Conservation (phyloP, 1,140 invertebrate genomes). For the Calliopsis andreniformis region DNA sequence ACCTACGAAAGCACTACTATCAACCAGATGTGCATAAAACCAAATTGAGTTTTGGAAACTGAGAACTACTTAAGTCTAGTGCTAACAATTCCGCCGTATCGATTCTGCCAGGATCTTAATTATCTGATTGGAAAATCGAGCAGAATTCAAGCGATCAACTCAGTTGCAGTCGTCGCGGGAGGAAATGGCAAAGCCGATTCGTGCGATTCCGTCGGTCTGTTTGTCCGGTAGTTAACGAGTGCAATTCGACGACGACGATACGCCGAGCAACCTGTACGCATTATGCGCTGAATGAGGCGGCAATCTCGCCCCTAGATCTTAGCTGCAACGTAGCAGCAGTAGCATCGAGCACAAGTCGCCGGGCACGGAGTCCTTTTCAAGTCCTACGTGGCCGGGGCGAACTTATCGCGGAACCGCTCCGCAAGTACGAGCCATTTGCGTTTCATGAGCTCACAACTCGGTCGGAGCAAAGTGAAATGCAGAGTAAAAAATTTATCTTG, state of each 20-base stretch:
- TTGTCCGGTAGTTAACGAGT: constrained; percentile 63
- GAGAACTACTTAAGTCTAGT: not conserved
- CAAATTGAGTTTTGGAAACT: not conserved
- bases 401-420: constrained; percentile 51
- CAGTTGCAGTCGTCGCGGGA: too few relatives aligned
- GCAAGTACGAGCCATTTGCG: constrained; percentile 58
- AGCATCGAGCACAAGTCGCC: constrained; percentile 50
- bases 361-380: constrained; percentile 51
- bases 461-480: constrained; percentile 28
- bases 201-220: constrained; percentile 55
- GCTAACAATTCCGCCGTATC: not conserved
- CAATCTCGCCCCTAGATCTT: constrained; percentile 63
- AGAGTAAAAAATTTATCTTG: constrained; percentile 38
- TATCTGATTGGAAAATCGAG: constrained; percentile 3
- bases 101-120: not conserved
- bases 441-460: constrained; percentile 53
- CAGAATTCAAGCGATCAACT: not conserved
- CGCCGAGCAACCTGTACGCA: constrained; percentile 54
- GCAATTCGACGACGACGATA: constrained; percentile 54
- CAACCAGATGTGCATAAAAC: not conserved
- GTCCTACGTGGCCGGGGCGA: constrained; percentile 46
- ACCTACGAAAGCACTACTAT: not conserved
- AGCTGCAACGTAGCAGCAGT: constrained; percentile 8
- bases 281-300: constrained; percentile 62
- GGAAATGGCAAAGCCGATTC: constrained; percentile 39